These are phyloP conservation scores for Apteryx owenii DNA, from an alignment of 2,113 vertebrate genomes.

Conservation along the genomic window DNA sequence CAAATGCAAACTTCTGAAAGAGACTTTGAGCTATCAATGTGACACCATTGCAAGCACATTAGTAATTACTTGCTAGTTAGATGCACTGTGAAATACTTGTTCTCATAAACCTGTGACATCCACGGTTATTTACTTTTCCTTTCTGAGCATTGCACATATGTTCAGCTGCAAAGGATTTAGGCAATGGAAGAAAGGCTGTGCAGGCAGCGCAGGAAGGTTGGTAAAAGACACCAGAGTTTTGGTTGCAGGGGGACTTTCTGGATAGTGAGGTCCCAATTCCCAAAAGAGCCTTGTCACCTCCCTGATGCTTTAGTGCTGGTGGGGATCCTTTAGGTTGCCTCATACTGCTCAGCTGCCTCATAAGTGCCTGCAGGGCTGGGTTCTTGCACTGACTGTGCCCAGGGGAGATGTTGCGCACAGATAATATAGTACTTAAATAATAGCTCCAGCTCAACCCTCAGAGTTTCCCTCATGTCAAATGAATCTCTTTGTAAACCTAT, in stretches of 20 bases:
- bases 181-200: accelerated
- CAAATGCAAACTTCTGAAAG: background rate
- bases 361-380: accelerated
- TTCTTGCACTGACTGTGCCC: background rate
- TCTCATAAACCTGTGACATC: background rate
- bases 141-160: background rate
- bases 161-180: background rate
- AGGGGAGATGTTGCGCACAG: background rate
- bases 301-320: background rate
- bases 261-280: background rate
- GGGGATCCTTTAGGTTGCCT: background rate
- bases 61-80: conserved; percentile 12
- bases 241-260: background rate
- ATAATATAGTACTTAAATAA: background rate
- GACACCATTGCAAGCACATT: background rate
- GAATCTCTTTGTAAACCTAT: background rate
- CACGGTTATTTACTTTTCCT: background rate
- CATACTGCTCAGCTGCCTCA: background rate
- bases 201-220: background rate
- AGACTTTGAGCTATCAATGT: background rate
- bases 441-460: background rate
- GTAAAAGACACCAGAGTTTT: background rate
- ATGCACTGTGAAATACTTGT: background rate
- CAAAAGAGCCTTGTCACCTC: background rate
- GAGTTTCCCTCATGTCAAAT: background rate